Percentiles rank a stretch among this genome's conserved stretches.
phyloP scores from a whole-genome alignment of 2,797 vertebrate genomes.

The Echiichthys vipera region DNA sequence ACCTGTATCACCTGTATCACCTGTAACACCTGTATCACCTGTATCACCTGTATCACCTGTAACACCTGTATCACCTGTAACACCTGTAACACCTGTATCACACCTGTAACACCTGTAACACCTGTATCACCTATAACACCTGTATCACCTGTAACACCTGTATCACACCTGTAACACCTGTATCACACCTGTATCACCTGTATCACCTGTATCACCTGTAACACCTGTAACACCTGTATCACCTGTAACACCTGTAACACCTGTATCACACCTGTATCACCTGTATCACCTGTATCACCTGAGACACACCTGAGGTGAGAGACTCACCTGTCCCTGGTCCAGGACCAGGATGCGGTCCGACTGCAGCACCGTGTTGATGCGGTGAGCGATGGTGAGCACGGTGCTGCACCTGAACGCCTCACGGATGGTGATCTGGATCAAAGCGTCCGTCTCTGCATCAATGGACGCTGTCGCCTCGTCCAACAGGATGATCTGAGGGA shows the following conservation, averaged over 20 bases:
- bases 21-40: too few relatives aligned
- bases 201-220: neutral
- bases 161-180: too few relatives aligned
- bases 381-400: conserved; percentile 84
- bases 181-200: neutral
- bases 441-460: conserved; percentile 81
- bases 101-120: too few relatives aligned
- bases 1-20: too few relatives aligned
- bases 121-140: too few relatives aligned
- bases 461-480: conserved; percentile 86
- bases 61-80: too few relatives aligned
- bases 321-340: conserved; percentile 78
- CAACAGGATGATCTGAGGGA: conserved; percentile 81
- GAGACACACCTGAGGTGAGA: neutral
- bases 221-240: neutral
- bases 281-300: neutral
- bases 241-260: neutral
- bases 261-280: neutral
- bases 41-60: too few relatives aligned
- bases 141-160: too few relatives aligned
- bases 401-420: conserved; percentile 81
- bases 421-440: conserved; percentile 83
- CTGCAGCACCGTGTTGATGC: conserved; percentile 82
- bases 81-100: too few relatives aligned
- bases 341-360: conserved; percentile 84